A percentile compares a stretch with the other conserved stretches of the same genome.
Evolutionary conservation across 2,888 invertebrate genomes (phyloP).

Genomic region (Dolichomitus sp.): DNA sequence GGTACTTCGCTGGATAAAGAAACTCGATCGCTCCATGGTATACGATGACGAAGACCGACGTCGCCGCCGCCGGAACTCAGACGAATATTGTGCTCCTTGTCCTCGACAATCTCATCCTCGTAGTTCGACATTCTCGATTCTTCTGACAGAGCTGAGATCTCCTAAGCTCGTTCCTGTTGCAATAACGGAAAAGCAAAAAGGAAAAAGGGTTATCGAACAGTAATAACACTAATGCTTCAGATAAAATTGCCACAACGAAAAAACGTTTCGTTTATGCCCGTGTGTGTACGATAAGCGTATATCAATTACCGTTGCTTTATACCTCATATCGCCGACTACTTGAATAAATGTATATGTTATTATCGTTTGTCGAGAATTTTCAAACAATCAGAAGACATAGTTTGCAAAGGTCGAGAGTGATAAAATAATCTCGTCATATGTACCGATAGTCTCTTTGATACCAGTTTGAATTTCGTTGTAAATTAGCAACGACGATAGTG

Average conservation of each 20-base stretch:
- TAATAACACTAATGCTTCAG: neutral
- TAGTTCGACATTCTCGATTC: slow-evolving; percentile 74
- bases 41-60: slow-evolving; percentile 81
- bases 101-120: slow-evolving; percentile 77
- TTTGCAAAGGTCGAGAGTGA: too few species aligned
- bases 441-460: neutral
- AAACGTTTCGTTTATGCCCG: neutral
- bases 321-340: slow-evolving; percentile 3
- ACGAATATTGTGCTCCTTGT: slow-evolving; percentile 70
- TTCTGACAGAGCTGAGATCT: neutral
- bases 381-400: neutral
- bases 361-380: neutral
- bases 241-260: neutral
- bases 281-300: neutral
- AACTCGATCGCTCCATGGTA: slow-evolving; percentile 84
- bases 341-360: slow-evolving; percentile 1
- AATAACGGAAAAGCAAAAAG: neutral
- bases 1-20: slow-evolving; percentile 82
- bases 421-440: neutral
- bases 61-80: slow-evolving; percentile 58
- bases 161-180: slow-evolving; percentile 26
- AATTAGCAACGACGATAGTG: neutral
- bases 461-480: neutral
- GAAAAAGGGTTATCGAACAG: neutral
- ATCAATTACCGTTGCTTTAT: neutral